Evolutionary conservation across 2,113 vertebrate genomes (phyloP).

Genomic region (Centropristis striata): DNA sequence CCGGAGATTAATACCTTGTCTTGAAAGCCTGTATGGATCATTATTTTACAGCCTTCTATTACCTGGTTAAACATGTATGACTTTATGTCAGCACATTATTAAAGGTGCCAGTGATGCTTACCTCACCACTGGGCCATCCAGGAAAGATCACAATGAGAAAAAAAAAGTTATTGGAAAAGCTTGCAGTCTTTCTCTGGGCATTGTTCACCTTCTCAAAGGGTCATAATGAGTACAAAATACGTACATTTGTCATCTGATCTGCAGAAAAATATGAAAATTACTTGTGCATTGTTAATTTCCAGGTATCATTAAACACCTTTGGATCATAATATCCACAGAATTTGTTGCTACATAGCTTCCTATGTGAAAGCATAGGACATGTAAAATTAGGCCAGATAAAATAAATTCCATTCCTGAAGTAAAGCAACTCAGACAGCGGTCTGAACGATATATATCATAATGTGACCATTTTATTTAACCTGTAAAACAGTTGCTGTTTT

Average conservation of each 20-base stretch:
- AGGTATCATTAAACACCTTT: neutral
- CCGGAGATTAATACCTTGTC: constrained; percentile 77
- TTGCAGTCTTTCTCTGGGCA: constrained; percentile 52
- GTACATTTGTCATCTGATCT: constrained; percentile 48
- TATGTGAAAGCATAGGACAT: neutral
- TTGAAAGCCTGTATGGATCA: constrained; percentile 80
- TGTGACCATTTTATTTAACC: too few relatives aligned
- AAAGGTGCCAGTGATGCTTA: constrained; percentile 70
- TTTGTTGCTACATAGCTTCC: neutral
- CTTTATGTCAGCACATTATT: constrained; percentile 82
- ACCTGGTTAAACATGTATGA: constrained; percentile 81
- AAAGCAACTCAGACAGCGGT: neutral
- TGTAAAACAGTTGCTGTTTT: too few relatives aligned
- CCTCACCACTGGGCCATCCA: constrained; percentile 59
- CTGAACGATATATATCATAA: too few relatives aligned
- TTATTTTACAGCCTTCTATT: constrained; percentile 76
- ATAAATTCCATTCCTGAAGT: constrained; percentile 28
- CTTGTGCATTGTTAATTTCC: constrained; percentile 14
- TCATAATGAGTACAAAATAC: constrained; percentile 54
- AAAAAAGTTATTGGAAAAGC: constrained; percentile 50
- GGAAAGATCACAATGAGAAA: constrained; percentile 32
- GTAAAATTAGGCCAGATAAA: constrained; percentile 1
- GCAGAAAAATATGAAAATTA: constrained; percentile 37
- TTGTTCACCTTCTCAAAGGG: constrained; percentile 36
- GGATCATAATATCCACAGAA: neutral